Evolutionary conservation across 2,113 vertebrate species (phyloP).

Genomic region (Aramus guarauna): DNA sequence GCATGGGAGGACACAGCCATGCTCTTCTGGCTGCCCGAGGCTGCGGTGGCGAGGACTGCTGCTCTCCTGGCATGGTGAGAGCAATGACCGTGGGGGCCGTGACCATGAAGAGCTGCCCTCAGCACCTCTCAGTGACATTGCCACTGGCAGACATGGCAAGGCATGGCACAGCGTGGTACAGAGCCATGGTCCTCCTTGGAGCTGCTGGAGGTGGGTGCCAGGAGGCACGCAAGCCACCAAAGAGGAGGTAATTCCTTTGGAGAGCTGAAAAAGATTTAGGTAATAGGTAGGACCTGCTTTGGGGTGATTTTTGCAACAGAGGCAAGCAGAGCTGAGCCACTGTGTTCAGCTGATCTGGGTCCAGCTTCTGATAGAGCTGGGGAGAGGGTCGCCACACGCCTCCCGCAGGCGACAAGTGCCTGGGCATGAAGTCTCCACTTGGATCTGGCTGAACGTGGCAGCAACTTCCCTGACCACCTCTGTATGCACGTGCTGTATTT

Average conservation of each 20-base stretch:
- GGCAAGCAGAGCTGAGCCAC: neutral
- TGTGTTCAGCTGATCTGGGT: neutral
- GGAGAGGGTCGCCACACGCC: too few relatives aligned
- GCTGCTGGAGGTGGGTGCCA: neutral
- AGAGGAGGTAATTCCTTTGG: neutral
- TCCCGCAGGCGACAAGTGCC: too few relatives aligned
- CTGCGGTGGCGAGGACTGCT: fast-evolving
- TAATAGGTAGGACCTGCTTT: fast-evolving
- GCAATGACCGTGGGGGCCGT: too few relatives aligned
- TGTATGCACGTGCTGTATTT: neutral
- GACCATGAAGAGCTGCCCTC: neutral
- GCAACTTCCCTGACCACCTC: neutral
- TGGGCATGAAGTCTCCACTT: neutral
- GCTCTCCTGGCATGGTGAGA: neutral
- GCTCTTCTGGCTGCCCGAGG: neutral
- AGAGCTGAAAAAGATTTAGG: neutral
- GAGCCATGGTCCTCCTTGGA: neutral
- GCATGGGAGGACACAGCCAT: neutral
- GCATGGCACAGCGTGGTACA: fast-evolving
- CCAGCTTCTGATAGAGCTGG: neutral
- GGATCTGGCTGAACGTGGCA: neutral
- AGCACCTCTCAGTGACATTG: neutral
- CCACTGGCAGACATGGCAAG: fast-evolving
- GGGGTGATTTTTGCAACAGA: neutral
- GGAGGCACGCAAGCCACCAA: fast-evolving